Base-by-base conservation (phyloP, 2,888 invertebrate genomes). In the Meiosimyza platycephala region DNA sequence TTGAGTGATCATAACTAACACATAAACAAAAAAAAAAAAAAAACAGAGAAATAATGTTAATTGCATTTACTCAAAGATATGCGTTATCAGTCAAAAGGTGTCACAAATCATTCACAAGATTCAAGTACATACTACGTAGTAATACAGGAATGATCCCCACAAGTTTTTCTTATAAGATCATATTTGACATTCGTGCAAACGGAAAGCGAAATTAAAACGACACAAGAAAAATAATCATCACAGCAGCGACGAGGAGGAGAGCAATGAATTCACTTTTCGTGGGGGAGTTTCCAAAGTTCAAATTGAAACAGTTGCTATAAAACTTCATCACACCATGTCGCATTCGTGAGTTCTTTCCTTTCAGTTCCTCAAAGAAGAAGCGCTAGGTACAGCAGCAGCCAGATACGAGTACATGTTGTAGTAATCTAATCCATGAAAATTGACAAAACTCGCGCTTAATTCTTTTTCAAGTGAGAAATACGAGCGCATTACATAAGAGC, bases 101-200 rank as follows among this genome's bases (percentile, higher is more conserved):
- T 82, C 80, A 81, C 82, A 83, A 82, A 83, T 83, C 80, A 82
- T 81, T 82, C 81, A 81, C 76, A 79, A 75, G 28, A 33, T 66
- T 22, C 47, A 51, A 18, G 16, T 3, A 7, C 40, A 40, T 9
- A 9, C 40, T 40, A 28, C 40, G 9, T n/a, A 52, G 13, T 7
- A 50, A n/a, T 16, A 51, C 33, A 64, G 50, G 22, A 7, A 54
- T 13, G n/a, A 71, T 73, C 65, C 59, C 48, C 18, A 55, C 68
- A 12, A 59, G 22, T 12, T 16, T 59, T 28, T 16, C 18, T 28
- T 22, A 1, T 1, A 59, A 59, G 16, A 51, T 15, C 40, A 22
- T 12, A 13, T 16, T 15, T 52, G 52, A 15, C 54, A 55, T 55
- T 50, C 50, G 60, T 72, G 66, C 59, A 15, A 15, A 50, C 40